Conservation (phyloP, 2,797 vertebrate genomes). For the Rhinophrynus dorsalis region DNA sequence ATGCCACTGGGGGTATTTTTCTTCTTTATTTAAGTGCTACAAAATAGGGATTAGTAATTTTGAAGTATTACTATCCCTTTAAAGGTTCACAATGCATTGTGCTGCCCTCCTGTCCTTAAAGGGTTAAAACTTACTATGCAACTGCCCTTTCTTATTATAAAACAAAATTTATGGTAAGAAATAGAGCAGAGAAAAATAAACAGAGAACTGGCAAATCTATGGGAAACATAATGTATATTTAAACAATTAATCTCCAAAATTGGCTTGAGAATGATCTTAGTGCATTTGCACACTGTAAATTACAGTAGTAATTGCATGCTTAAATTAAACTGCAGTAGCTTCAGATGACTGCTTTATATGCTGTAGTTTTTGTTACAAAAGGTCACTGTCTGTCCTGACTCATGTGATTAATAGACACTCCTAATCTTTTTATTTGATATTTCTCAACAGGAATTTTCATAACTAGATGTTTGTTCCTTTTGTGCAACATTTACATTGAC, state of each 20-base stretch:
- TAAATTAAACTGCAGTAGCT: slow-evolving; percentile 13
- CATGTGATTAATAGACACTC: slow-evolving; percentile 17
- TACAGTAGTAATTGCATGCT: slow-evolving; percentile 21
- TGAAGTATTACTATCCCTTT: no score
- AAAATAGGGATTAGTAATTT: no score
- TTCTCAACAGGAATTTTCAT: background rate
- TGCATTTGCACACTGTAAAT: slow-evolving; percentile 37
- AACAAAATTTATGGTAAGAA: background rate
- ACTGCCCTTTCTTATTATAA: slow-evolving; percentile 1
- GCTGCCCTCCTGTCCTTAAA: no score
- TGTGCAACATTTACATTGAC: background rate
- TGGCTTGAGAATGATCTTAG: slow-evolving; percentile 22
- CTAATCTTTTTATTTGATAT: slow-evolving; percentile 3
- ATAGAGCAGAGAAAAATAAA: background rate
- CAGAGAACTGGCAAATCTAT: background rate
- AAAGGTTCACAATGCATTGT: no score
- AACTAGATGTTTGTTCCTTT: background rate
- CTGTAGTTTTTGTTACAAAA: slow-evolving; percentile 22
- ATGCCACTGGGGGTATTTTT: no score
- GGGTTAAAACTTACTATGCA: background rate
- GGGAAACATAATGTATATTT: slow-evolving; percentile 2
- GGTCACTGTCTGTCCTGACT: slow-evolving; percentile 13
- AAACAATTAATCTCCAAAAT: slow-evolving; percentile 16
- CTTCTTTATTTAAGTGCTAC: no score
- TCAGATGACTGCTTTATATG: slow-evolving; percentile 26